Base-by-base conservation (phyloP, 2,888 invertebrate species). In the Psylliodes chrysocephalus region DNA sequence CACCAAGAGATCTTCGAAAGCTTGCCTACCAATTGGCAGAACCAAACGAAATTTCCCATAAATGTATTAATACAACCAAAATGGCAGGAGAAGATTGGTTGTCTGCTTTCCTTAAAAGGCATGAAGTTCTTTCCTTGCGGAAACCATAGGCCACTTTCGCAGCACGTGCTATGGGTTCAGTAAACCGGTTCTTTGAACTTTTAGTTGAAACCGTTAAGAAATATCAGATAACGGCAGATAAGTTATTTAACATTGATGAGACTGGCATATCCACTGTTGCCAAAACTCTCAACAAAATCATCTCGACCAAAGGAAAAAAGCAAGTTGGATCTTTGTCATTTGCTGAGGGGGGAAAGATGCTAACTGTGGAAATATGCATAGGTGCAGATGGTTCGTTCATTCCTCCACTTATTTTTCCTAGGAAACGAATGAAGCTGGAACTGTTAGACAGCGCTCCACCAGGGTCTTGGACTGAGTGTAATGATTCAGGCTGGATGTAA, bases 111-210 rank as follows among this genome's bases (percentile, higher is more conserved):
- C 46, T 46, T 46, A 46, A 46, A 18, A 17, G 46, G 12, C 46
- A 46, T 46, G 19, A 8, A 18, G 19, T 19, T 19, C 7, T 17
- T 19, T 46, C 46, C 2, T 8, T 19, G 8, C 46, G 19, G 19
- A 46, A 42, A 42, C n/a, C 33, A n/a, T 4, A 33, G 10, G 42
- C 42, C 14, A 42, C 42, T 42, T 18, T 15, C 17, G 46, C 46
- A 8, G 46, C 46, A 46, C 46, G 46, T 17, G 46, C 17, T 8
- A 46, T 46, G 46, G 46, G 46, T 19, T 46, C 46, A 19, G 46
- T 33, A 5, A 33, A 33, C 33, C 3, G 10, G 8, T 33, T 33
- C 10, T 33, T 33, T n/a, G 33, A 33, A n/a, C n/a, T n/a, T n/a
- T n/a, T n/a, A n/a, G n/a, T n/a, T n/a, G n/a, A n/a, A n/a, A n/a